Conservation (phyloP, 1,140 invertebrate genomes). For the Charaxes varanes region DNA sequence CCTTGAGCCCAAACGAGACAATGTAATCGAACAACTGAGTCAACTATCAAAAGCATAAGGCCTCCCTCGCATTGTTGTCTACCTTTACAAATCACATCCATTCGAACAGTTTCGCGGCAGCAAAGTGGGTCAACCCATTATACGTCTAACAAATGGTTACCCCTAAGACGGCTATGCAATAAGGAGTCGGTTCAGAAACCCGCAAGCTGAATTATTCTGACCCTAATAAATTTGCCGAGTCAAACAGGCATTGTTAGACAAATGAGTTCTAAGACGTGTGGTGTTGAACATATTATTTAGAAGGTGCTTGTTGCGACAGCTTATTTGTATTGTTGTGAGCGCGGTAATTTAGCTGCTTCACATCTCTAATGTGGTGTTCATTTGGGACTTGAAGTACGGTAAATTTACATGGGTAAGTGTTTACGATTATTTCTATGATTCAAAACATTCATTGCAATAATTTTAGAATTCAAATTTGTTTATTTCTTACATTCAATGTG, state of each 20-base stretch:
- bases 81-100: constrained; percentile 50
- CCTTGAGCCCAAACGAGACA: constrained; percentile 17
- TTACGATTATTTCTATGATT: no score
- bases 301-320: constrained; percentile 26
- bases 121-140: constrained; percentile 67
- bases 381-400: no score
- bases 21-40: constrained; percentile 7
- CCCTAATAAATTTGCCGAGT: constrained; percentile 71
- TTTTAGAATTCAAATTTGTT: no score
- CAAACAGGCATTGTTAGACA: constrained; percentile 67
- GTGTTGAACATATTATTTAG: constrained; percentile 30
- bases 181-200: constrained; percentile 62
- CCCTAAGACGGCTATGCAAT: constrained; percentile 62
- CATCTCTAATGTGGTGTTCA: background rate
- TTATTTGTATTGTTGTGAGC: constrained; percentile 29
- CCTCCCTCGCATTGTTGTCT: constrained; percentile 39
- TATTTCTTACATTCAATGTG: no score
- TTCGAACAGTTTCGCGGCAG: constrained; percentile 39
- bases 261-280: constrained; percentile 63
- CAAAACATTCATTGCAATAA: no score
- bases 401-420: no score
- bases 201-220: constrained; percentile 68
- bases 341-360: constrained; percentile 9
- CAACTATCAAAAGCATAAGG: constrained; percentile 20
- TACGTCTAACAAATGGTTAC: constrained; percentile 65